phyloP scores from a whole-genome alignment of 2,888 invertebrate genomes.

The Galerucella pusilla region DNA sequence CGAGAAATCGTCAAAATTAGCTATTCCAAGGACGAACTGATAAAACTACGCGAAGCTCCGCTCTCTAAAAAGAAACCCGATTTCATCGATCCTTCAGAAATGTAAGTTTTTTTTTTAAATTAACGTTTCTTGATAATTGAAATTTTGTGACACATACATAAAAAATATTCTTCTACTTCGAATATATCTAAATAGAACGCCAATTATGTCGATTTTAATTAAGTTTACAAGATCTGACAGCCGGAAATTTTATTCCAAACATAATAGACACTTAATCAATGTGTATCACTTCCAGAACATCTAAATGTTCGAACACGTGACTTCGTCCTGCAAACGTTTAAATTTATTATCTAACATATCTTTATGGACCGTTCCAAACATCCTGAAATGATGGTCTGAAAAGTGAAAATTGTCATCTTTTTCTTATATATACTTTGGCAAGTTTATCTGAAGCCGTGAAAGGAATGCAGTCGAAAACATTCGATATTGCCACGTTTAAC shows the following conservation, averaged over 20 bases:
- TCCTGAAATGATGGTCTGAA: too few species aligned
- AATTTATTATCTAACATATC: neutral
- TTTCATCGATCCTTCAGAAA: constrained; percentile 71
- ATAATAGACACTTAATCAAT: constrained; percentile 3
- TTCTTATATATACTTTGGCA: too few species aligned
- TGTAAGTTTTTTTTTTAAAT: constrained; percentile 64
- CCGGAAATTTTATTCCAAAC: neutral
- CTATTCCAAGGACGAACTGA: constrained; percentile 77
- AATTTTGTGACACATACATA: too few species aligned
- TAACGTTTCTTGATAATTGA: too few species aligned
- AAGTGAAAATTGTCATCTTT: too few species aligned
- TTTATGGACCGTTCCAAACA: too few species aligned
- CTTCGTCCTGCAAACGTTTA: neutral
- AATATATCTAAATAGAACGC: too few species aligned
- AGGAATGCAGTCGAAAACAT: too few species aligned
- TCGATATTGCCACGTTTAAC: too few species aligned
- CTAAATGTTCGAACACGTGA: constrained; percentile 4
- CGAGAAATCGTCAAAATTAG: constrained; percentile 66
- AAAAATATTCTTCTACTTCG: too few species aligned
- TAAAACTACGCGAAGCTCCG: constrained; percentile 77
- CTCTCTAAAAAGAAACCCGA: constrained; percentile 79
- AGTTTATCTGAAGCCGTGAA: too few species aligned
- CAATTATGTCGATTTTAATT: too few species aligned
- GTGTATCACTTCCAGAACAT: constrained; percentile 2
- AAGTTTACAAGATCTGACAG: neutral